A percentile compares a stretch with the other conserved stretches of the same genome.
These are phyloP conservation scores for Amitus sp. DNA, from an alignment of 2,888 invertebrate genomes.

Conservation along the genomic window DNA sequence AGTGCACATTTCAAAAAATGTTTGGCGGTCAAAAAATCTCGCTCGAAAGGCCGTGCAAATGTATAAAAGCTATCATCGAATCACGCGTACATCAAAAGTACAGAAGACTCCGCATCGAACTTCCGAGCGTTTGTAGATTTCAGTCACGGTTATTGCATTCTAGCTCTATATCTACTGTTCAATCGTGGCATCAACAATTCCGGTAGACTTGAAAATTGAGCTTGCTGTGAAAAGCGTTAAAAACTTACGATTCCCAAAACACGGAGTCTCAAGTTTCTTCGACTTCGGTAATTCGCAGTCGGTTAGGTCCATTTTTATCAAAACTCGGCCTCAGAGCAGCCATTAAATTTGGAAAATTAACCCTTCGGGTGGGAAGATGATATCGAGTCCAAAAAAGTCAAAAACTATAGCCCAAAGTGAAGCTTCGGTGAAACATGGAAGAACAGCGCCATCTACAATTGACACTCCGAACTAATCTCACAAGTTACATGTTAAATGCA, in stretches of 20 bases:
- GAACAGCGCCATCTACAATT: conserved; percentile 2
- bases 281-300: no score
- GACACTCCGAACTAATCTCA: background rate
- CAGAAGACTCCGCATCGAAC: background rate
- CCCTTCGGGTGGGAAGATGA: no score
- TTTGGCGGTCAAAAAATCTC: no score
- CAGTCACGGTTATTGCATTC: background rate
- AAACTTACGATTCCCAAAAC: background rate
- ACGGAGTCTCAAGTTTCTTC: background rate
- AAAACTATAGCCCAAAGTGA: conserved; percentile 1
- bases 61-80: no score
- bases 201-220: background rate
- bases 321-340: background rate
- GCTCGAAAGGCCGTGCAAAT: no score
- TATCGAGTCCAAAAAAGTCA: background rate
- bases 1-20: no score
- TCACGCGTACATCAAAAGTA: no score
- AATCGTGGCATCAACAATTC: background rate
- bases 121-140: background rate
- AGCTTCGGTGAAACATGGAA: background rate
- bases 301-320: no score
- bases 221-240: no score
- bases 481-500: conserved; percentile 5
- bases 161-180: background rate
- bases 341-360: no score